Percentiles rank a stretch among this genome's conserved stretches.
These are phyloP conservation scores for Spodoptera picta DNA, from an alignment of 2,888 invertebrate genomes.

Conservation along the genomic window DNA sequence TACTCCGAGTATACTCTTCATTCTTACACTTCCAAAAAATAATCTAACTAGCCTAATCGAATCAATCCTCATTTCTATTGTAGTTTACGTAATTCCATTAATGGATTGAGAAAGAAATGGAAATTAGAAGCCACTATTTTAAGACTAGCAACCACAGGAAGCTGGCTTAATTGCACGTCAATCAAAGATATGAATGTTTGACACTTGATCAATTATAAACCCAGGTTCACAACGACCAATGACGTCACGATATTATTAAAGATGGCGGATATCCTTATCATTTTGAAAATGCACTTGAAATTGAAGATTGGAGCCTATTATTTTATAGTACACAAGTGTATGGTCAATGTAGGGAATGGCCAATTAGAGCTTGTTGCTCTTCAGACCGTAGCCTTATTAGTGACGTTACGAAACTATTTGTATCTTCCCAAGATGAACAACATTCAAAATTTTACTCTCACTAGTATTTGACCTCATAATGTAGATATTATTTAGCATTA, in stretches of 20 bases:
- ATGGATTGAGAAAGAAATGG: no score
- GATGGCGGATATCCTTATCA: neutral
- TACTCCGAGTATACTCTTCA: no score
- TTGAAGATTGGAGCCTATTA: no score
- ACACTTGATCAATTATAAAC: slow-evolving; percentile 9
- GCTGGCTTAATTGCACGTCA: slow-evolving; percentile 26
- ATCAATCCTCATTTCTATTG: no score
- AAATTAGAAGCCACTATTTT: slow-evolving; percentile 4
- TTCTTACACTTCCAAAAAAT: no score
- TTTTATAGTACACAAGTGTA: no score
- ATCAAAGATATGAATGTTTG: slow-evolving; percentile 27
- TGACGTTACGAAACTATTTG: slow-evolving; percentile 31
- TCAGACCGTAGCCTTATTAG: slow-evolving; percentile 37
- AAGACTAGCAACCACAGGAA: slow-evolving; percentile 7
- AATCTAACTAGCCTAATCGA: no score
- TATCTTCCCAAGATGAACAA: slow-evolving; percentile 14
- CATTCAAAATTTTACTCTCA: slow-evolving; percentile 11
- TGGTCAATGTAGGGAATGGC: neutral
- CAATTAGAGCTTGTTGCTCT: slow-evolving; percentile 7
- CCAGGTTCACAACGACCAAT: neutral
- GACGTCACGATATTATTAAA: slow-evolving; percentile 4
- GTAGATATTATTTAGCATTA: neutral
- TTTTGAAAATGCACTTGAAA: no score
- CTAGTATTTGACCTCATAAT: neutral
- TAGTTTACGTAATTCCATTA: no score